These are phyloP conservation scores for Ricordea florida DNA, from an alignment of 92 coral and sea anemone genomes.

Conservation along the genomic window DNA sequence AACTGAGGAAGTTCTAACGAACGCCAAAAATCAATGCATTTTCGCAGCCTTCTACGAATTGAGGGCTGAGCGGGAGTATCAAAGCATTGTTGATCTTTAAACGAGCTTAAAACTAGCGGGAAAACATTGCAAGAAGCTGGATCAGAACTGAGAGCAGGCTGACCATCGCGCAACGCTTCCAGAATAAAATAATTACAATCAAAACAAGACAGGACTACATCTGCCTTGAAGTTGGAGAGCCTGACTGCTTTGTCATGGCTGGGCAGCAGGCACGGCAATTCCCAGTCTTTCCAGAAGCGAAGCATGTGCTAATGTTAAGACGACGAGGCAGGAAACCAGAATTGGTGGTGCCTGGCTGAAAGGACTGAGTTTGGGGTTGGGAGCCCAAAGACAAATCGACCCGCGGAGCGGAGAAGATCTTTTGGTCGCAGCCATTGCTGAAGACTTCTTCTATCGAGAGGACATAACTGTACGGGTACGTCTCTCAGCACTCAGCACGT, in stretches of 20 bases:
- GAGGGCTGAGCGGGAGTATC: not conserved
- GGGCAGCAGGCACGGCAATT: not conserved
- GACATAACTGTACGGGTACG: no score
- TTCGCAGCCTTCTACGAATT: conserved; percentile 11
- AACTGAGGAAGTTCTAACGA: not conserved
- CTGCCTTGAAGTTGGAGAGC: not conserved
- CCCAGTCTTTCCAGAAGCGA: no score
- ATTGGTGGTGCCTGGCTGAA: no score
- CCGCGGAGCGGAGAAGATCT: no score
- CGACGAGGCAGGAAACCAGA: no score
- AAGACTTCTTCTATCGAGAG: no score
- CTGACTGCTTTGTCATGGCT: not conserved
- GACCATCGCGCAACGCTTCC: not conserved
- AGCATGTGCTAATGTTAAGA: no score
- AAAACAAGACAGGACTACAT: not conserved
- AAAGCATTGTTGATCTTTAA: not conserved
- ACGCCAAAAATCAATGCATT: not conserved
- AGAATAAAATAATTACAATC: no score
- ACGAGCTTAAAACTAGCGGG: not conserved
- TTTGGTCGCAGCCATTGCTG: no score
- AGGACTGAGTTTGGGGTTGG: no score
- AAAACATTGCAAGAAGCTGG: not conserved
- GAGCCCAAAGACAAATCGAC: no score
- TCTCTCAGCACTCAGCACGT: no score
- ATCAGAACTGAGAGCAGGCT: not conserved